Evolutionary conservation across 1,140 invertebrate genomes (phyloP).

Genomic region (Rhyzopertha dominica): DNA sequence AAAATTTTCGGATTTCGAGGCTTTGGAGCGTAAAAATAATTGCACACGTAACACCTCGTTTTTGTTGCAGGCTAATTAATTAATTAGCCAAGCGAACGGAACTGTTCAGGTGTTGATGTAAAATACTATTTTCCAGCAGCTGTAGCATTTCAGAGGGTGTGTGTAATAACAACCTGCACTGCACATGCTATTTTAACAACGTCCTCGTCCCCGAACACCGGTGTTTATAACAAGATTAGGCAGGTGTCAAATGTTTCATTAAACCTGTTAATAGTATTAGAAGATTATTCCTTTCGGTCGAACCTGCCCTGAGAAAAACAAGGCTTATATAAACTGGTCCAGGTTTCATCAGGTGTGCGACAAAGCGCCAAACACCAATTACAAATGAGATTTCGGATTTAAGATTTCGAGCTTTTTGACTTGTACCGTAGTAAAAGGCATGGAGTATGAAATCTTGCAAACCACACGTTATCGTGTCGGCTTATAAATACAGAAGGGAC

Average conservation of each 20-base stretch:
- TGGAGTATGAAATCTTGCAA: not conserved
- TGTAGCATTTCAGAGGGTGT: too few relatives aligned
- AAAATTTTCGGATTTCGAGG: too few relatives aligned
- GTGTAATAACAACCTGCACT: too few relatives aligned
- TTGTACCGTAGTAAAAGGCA: not conserved
- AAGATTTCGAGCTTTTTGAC: not conserved
- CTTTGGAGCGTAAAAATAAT: too few relatives aligned
- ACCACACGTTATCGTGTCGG: not conserved
- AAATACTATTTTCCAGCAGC: too few relatives aligned
- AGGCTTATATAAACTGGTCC: not conserved
- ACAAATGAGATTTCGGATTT: not conserved
- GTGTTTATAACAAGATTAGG: slow-evolving; percentile 22
- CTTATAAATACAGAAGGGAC: too few relatives aligned
- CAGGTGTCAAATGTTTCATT: slow-evolving; percentile 23
- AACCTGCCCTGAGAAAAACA: not conserved
- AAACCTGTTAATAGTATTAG: slow-evolving; percentile 18
- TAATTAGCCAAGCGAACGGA: too few relatives aligned
- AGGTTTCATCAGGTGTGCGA: not conserved
- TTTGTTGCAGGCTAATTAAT: too few relatives aligned
- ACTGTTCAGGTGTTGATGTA: too few relatives aligned
- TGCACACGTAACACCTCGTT: too few relatives aligned
- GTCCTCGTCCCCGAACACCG: slow-evolving; percentile 8
- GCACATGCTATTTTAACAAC: too few relatives aligned
- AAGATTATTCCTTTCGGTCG: slow-evolving; percentile 8
- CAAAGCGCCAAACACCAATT: not conserved